Percentiles rank a stretch among this genome's conserved stretches.
phyloP scores from a whole-genome alignment of 92 coral and sea anemone species.

The Parazoanthus atlanticus region DNA sequence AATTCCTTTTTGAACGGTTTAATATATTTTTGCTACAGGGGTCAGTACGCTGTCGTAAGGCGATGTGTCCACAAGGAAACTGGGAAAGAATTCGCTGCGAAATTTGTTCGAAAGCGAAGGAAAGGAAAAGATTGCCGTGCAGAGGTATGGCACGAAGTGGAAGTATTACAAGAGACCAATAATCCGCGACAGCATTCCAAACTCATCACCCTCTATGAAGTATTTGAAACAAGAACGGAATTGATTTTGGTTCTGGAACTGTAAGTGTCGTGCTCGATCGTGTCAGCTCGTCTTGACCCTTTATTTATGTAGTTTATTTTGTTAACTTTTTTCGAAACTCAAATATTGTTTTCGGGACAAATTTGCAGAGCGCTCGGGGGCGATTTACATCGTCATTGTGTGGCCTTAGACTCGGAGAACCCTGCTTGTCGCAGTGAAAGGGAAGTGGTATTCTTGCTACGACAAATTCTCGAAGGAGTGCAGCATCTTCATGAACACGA shows the following conservation, averaged over 20 bases:
- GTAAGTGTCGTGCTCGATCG: conserved; percentile 39
- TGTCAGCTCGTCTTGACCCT: conserved; percentile 22
- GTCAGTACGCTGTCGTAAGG: conserved; percentile 87
- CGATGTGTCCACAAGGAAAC: conserved; percentile 75
- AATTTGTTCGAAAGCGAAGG: conserved; percentile 87
- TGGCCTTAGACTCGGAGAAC: conserved; percentile 84
- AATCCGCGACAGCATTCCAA: conserved; percentile 80
- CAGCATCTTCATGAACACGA: conserved; percentile 81
- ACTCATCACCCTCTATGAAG: conserved; percentile 79
- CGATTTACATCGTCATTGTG: conserved; percentile 88
- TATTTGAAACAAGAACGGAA: conserved; percentile 85
- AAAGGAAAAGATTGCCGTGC: conserved; percentile 89
- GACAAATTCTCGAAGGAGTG: conserved; percentile 88
- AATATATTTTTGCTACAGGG: conserved; percentile 49
- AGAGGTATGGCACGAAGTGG: conserved; percentile 95
- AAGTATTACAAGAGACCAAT: conserved; percentile 75
- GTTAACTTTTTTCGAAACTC: conserved; percentile 20
- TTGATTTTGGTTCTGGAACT: conserved; percentile 80
- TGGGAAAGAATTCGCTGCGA: conserved; percentile 78
- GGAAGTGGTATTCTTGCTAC: conserved; percentile 82
- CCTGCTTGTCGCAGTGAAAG: conserved; percentile 90
- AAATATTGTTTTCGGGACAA: conserved; percentile 31
- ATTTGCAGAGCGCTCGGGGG: conserved; percentile 90
- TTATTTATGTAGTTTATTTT: conserved; percentile 43
- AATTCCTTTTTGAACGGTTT: background rate